Base-by-base conservation (phyloP, 2,113 vertebrate species). In the Sphaerodactylus townsendi region DNA sequence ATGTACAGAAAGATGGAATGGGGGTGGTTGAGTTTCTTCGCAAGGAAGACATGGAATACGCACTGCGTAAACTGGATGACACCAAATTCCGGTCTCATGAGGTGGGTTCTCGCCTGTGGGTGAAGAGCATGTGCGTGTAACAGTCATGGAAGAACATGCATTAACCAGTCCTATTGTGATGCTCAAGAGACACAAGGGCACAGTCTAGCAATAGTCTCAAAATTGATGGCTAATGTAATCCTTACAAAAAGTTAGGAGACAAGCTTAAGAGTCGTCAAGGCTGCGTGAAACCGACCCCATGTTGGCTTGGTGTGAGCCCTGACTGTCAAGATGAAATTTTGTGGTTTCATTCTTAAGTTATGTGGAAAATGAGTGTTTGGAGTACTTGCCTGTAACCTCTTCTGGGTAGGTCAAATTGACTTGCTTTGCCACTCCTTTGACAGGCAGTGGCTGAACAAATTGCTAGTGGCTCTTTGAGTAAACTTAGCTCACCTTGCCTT, bases 31-130 rank as follows among this genome's bases (percentile, higher is more conserved):
- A 97, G 56, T 98, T 98, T 91, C 95, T 98, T 77, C 96, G 96
- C 64, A 96, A 97, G 87, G 98, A 98, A 92, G 97, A 98, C 87
- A 98, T 97, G 97, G 97, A 98, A 86, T 97, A 97, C 0, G 97
- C 96, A 2, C 90, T 97, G 62, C 96, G 96, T 84, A 95, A 97
- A 87, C 92, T 98, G 90, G 97, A 97, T 87, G 95, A 97, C 82
- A 97, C 97, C 1, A 97, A 98, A 92, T 98, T 98, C 87, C 92
- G 94, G 39, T 97, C 97, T 81, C 97, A 97, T 77, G 96, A 98
- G 94, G 97, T 97, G 77, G 94, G 95, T 93, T 86, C 84, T 23
- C 79, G 82, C 81, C 88, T 90, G 83, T 19, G 77, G 30, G 73
- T 62, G 65, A 88, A 87, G 81, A 87, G 64, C 25, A 13, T 37